Evolutionary conservation across 2,888 invertebrate genomes (phyloP).

Genomic region (Acrobasis consociella): DNA sequence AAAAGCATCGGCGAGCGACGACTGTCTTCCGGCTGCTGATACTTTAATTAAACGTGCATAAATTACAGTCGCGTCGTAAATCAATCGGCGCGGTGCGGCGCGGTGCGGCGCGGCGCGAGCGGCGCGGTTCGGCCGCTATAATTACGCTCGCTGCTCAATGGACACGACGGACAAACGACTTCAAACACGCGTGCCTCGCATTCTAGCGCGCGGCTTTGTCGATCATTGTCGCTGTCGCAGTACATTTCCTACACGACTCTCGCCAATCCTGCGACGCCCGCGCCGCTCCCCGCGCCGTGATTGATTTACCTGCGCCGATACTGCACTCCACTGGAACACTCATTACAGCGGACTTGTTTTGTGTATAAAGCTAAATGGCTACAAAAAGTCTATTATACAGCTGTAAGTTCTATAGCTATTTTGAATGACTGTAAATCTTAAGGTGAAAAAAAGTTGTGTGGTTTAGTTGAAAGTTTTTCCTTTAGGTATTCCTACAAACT

Average conservation of each 20-base stretch:
- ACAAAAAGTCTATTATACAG: not conserved
- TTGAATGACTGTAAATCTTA: not conserved
- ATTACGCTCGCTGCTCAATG: conserved; percentile 53
- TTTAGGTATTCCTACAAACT: too few relatives aligned
- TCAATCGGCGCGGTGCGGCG: conserved; percentile 57
- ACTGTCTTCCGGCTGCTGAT: conserved; percentile 66
- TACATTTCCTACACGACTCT: conserved; percentile 30
- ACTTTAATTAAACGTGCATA: conserved; percentile 78
- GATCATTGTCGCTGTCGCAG: conserved; percentile 41
- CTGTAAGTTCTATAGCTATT: not conserved
- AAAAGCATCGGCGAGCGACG: conserved; percentile 3
- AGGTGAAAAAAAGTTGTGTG: not conserved
- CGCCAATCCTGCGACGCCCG: conserved; percentile 10
- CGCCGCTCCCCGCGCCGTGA: conserved; percentile 13
- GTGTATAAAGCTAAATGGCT: conserved; percentile 7
- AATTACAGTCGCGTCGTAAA: conserved; percentile 64
- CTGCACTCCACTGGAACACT: conserved; percentile 16
- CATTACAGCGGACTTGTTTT: conserved; percentile 24
- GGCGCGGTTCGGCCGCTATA: conserved; percentile 36
- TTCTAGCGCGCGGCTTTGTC: conserved; percentile 46
- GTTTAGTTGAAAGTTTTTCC: not conserved
- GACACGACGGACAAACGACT: conserved; percentile 42
- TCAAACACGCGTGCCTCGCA: conserved; percentile 52
- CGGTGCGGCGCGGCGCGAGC: conserved; percentile 38
- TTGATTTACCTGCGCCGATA: conserved; percentile 18